Evolutionary conservation across 2,113 vertebrate species (phyloP).

Genomic region (Helogale parvula): DNA sequence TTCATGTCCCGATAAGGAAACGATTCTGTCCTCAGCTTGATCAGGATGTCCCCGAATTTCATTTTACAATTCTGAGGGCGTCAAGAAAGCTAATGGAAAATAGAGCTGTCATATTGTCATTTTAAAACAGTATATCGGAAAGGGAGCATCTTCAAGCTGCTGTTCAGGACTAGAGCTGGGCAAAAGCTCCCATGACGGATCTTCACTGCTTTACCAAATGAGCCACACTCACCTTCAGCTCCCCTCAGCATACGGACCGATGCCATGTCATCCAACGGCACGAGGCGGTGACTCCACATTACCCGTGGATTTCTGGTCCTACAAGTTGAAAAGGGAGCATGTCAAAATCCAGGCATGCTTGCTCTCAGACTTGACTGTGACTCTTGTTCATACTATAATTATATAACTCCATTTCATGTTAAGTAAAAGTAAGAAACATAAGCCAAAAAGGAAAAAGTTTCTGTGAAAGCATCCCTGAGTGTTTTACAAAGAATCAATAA

Average conservation of each 20-base stretch:
- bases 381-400: background rate
- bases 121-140: background rate
- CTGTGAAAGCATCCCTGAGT: background rate
- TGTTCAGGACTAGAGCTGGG: background rate
- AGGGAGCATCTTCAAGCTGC: background rate
- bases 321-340: background rate
- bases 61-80: background rate
- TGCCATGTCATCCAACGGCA: background rate
- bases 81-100: background rate
- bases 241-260: background rate
- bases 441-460: background rate
- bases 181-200: background rate
- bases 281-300: too few species aligned
- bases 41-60: background rate
- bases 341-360: background rate
- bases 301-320: accelerated
- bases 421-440: background rate
- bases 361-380: background rate
- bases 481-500: background rate
- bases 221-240: background rate
- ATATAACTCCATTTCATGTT: background rate
- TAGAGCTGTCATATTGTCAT: background rate
- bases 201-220: background rate
- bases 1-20: background rate
- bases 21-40: background rate